Base-by-base conservation (phyloP, 2,797 vertebrate species). In the Nannoperca obscura region DNA sequence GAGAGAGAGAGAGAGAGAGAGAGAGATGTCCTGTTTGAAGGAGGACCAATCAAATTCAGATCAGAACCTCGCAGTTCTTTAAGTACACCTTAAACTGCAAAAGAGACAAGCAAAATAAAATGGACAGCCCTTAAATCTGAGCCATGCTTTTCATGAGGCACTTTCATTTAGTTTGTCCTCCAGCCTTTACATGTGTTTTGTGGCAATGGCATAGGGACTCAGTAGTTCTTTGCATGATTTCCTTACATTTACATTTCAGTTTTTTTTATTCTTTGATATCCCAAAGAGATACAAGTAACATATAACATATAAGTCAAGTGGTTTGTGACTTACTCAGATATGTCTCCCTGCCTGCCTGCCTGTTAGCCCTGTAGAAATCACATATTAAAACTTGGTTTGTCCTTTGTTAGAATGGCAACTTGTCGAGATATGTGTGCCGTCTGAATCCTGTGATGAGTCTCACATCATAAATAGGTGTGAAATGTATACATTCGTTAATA, bases 21-120 rank as follows among this genome's bases (percentile, higher is more conserved):
- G 24, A 27, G 24, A 62, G 36, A 68, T 7, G 8, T 1, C 12
- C 2, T 9, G 5, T 71, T 76, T 83, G 32, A 67, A 46, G 60
- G 52, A 77, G 24, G 40, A 57, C 72, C 7, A 52, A 75, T 82
- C 58, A 71, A 49, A 79, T 57, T 76, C 2, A n/a, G 54, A 74
- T 54, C 65, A 61, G 24, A 71, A 36, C 20, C 46, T 78, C 64
- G 24, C 30, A 22, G 7, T 24, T 61, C 27, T 65, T 78, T 34
- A 62, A 47, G 9, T 24, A 19, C 17, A 62, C 57, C 24, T 70
- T 85, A 47, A 64, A 63, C 40, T 46, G 30, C 55, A 79, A 70
- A 66, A 77, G 60, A 34, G 78, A 64, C 0, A 46, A 47, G 20
- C 74, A 60, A 61, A 14, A 75, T 55, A 47, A 72, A 17, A 36